Base-by-base conservation (phyloP, 2,113 vertebrate genomes). In the Parus major region DNA sequence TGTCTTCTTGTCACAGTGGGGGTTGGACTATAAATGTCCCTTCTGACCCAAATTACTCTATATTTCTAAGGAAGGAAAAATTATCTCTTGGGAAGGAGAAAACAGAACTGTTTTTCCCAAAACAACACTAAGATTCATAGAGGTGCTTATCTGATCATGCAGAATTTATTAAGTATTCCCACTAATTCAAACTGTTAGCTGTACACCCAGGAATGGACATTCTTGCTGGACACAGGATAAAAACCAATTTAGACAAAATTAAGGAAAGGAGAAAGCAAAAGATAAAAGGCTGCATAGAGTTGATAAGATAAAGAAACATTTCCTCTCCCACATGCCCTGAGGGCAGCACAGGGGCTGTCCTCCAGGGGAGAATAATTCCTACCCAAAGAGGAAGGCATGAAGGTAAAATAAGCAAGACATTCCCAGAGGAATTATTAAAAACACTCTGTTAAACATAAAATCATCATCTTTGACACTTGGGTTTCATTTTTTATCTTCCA, bases 1-100 rank as follows among this genome's bases (percentile, higher is more conserved):
- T 36, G 15, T 33, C 42, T 39, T 23, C 18, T 59, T 0, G 1
- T 25, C 0, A 0, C 24, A 24, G 28, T 29, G 24, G 2, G 25
- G 6, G 3, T 10, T 57, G 36, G 50, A 33, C 36, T 65, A 9
- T 3, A 55, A 61, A 69, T 18, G 29, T 31, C 28, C 21, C 2
- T 60, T 55, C 61, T 5, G 7, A 42, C 11, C 29, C n/a, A 69
- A 69, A 35, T 7, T 27, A 23, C 35, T 47, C n/a, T 12, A 1
- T 39, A 41, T 22, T 61, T 53, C 47, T 49, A 15, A 69, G 55
- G 31, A 50, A 53, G 49, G 27, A 28, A 18, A 39, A 70, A 22
- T 27, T 71, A 10, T 35, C 35, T 39, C 27, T 47, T 33, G 15
- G 6, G 46, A 78, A 82, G 46, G 46, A 60, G n/a, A 61, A 84